A percentile compares a stretch with the other conserved stretches of the same genome.
These are phyloP conservation scores for Orientallactaga sibirica DNA, from an alignment of 2,797 vertebrate species.

Conservation along the genomic window DNA sequence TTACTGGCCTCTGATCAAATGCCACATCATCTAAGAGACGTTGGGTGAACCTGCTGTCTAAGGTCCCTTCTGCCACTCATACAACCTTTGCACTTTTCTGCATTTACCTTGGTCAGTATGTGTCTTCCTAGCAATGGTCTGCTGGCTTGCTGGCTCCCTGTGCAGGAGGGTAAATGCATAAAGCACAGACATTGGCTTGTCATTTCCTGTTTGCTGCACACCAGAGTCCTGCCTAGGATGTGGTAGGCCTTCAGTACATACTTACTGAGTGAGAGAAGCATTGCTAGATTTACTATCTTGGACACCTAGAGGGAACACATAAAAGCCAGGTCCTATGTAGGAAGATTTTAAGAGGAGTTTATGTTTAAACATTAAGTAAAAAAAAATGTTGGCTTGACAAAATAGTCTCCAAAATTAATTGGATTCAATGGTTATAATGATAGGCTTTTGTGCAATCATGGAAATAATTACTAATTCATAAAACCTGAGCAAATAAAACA, in stretches of 20 bases:
- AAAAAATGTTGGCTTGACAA: conserved; percentile 38
- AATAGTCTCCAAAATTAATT: conserved; percentile 65
- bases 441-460: conserved; percentile 69
- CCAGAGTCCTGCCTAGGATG: neutral
- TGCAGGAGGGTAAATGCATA: conserved; percentile 31
- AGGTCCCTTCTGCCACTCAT: neutral
- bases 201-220: neutral
- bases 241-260: conserved; percentile 40
- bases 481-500: conserved; percentile 57
- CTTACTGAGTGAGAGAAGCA: conserved; percentile 53
- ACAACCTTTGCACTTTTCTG: neutral
- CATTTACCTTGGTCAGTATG: neutral
- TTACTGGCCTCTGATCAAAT: neutral
- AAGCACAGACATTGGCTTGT: conserved; percentile 17
- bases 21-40: neutral
- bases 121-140: conserved; percentile 4
- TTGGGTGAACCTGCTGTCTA: neutral
- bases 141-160: neutral
- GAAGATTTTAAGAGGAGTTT: conserved; percentile 62
- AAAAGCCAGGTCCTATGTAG: conserved; percentile 42
- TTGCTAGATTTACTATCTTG: conserved; percentile 48
- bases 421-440: conserved; percentile 46
- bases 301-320: conserved; percentile 51
- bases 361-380: neutral
- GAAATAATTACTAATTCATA: conserved; percentile 73